phyloP scores from a whole-genome alignment of 2,888 invertebrate genomes.

The Abscondita cerata region DNA sequence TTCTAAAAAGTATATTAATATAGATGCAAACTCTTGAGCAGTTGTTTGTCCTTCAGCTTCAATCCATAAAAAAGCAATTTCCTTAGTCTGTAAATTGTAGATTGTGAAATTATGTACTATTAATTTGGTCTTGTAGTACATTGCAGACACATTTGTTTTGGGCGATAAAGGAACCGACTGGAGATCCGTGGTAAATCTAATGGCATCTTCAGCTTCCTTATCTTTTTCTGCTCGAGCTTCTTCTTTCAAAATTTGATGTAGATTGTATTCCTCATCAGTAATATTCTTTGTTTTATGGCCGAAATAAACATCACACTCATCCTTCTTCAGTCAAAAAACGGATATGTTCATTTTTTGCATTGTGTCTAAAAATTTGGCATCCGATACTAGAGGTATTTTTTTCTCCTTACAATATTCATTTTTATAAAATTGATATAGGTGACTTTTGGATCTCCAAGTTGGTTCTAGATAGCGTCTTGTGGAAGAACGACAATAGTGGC shows the following conservation, averaged over 20 bases:
- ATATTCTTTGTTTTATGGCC: conserved; percentile 19
- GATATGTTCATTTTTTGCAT: neutral
- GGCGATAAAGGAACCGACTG: conserved; percentile 1
- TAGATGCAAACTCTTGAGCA: too few relatives aligned
- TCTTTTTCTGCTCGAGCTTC: conserved; percentile 25
- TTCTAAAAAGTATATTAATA: neutral
- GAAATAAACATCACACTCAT: conserved; percentile 18
- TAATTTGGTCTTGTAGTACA: conserved; percentile 13
- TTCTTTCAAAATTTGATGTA: conserved; percentile 21
- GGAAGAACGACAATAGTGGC: neutral
- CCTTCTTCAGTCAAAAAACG: neutral
- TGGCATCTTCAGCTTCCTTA: conserved; percentile 10
- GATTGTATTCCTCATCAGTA: conserved; percentile 15
- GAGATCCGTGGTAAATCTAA: conserved; percentile 1
- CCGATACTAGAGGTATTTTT: neutral
- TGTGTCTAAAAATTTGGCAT: neutral
- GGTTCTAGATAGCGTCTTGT: neutral
- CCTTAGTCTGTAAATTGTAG: too few relatives aligned
- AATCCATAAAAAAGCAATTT: neutral
- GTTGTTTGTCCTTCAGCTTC: neutral
- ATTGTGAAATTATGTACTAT: conserved; percentile 10
- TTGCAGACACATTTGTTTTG: neutral
- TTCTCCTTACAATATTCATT: neutral
- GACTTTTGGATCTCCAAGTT: neutral
- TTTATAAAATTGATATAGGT: neutral